A percentile compares a stretch with the other conserved stretches of the same genome.
Conservation (phyloP, 2,888 invertebrate genomes). For the Pollenia griseotomentosa region DNA sequence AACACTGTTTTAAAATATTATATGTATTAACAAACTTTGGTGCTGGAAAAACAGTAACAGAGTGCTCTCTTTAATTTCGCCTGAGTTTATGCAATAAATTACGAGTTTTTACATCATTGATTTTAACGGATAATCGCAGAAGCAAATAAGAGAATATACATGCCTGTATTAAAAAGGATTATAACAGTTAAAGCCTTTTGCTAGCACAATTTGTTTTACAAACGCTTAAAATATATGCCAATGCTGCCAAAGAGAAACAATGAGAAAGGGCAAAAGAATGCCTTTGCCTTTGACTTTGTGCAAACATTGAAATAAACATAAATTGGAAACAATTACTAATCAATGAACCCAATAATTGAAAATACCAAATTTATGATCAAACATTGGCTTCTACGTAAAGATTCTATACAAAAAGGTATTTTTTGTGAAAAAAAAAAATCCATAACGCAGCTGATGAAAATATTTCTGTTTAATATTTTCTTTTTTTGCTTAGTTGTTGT, state of each 20-base stretch:
- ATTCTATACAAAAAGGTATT: not conserved
- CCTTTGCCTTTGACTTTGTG: slow-evolving; percentile 9
- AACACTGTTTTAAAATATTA: too few species aligned
- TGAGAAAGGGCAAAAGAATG: not conserved
- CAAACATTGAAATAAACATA: slow-evolving; percentile 36
- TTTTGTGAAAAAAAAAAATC: not conserved
- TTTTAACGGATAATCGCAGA: slow-evolving; percentile 47
- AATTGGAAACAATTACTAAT: slow-evolving; percentile 56
- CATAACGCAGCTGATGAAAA: not conserved
- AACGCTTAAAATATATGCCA: not conserved
- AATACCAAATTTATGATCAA: slow-evolving; percentile 49
- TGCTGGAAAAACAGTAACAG: too few species aligned
- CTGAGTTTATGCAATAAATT: slow-evolving; percentile 15
- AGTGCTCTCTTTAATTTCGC: not conserved
- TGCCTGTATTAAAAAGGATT: not conserved
- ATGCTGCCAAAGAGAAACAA: not conserved
- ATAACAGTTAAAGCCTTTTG: not conserved
- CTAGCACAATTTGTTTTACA: not conserved
- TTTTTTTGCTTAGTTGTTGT: not conserved
- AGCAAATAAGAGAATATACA: slow-evolving; percentile 7
- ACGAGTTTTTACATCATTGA: slow-evolving; percentile 58
- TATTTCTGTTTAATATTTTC: not conserved
- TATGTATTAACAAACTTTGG: too few species aligned
- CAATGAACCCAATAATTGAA: slow-evolving; percentile 67
- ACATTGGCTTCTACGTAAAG: not conserved